Evolutionary conservation across 2,888 invertebrate genomes (phyloP).

Genomic region (Tachina fera): DNA sequence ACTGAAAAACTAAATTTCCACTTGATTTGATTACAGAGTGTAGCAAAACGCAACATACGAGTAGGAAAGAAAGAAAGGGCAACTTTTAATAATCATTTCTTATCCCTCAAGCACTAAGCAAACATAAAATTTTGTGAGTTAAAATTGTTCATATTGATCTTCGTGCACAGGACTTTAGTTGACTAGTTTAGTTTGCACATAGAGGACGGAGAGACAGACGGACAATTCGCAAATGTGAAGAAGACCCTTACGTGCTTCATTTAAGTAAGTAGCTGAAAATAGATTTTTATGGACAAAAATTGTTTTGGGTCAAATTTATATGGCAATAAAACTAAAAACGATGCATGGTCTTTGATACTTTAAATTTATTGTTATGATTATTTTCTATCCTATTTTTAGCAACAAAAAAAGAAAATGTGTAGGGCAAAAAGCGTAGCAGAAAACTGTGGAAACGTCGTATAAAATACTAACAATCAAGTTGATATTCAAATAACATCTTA

Average conservation of each 20-base stretch:
- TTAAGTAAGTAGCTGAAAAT: conserved; percentile 79
- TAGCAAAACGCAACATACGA: not conserved
- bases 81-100: conserved; percentile 68
- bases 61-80: conserved; percentile 20
- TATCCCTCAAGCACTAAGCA: conserved; percentile 49
- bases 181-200: not conserved
- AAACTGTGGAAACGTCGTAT: not conserved
- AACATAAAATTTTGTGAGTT: conserved; percentile 43
- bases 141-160: conserved; percentile 35
- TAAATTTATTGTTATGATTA: conserved; percentile 67
- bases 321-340: conserved; percentile 78
- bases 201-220: too few species aligned
- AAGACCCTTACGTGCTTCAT: conserved; percentile 70
- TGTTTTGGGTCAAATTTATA: conserved; percentile 81
- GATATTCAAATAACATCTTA: conserved; percentile 41
- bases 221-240: conserved; percentile 37
- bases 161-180: not conserved
- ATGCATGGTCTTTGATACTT: conserved; percentile 59
- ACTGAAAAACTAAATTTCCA: not conserved
- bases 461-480: conserved; percentile 19
- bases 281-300: conserved; percentile 82
- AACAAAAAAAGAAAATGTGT: conserved; percentile 8
- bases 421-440: not conserved
- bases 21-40: conserved; percentile 2
- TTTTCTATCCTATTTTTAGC: conserved; percentile 37